Evolutionary conservation across 2,113 vertebrate genomes (phyloP), one percentile per base, ranked within the genome.

Genomic region (Meriones unguiculatus): DNA sequence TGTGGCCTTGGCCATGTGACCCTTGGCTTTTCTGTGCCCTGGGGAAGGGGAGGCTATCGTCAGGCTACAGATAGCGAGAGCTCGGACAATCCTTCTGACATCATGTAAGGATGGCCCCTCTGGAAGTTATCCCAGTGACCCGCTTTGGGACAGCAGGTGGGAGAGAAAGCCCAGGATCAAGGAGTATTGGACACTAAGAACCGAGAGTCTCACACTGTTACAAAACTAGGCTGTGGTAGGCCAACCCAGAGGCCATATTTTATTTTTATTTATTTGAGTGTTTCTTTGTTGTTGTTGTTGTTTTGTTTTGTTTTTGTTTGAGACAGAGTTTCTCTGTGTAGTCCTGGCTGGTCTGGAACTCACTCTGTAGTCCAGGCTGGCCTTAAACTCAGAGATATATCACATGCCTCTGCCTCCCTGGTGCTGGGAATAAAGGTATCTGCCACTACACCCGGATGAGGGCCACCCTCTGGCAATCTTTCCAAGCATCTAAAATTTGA

Each of bases 121-220:
- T 95, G 28, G 64, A 85, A 96, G 87, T n/a, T 73, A 87, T 69
- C 59, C 90, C 35, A 18, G 52, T 50, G 38, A 17, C 81, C 54
- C 92, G 85, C 94, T 90, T 81, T 89, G 70, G 89, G 73, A 92
- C 41, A 96, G 80, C 90, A 97, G 64, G 50, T 67, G 8, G 72
- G 28, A 92, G 72, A 78, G 67, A 90, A 52, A 82, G 76, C 82
- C 92, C 91, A 78, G 78, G 91, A 81, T 84, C 57, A 9, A 87
- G 95, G 84, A 46, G 50, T 75, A 32, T 50, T 30, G 73, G 77
- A 92, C 57, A 92, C 41, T 93, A 86, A 65, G 24, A 89, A 78
- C 62, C 86, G 90, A 89, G 38, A 88, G 70, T 82, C 67, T 91
- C 78, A 18, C 35, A 41, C 81, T 95, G 84, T 62, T 57, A 96